Evolutionary conservation across 2,797 vertebrate genomes (phyloP).

Genomic region (Manis pentadactyla): DNA sequence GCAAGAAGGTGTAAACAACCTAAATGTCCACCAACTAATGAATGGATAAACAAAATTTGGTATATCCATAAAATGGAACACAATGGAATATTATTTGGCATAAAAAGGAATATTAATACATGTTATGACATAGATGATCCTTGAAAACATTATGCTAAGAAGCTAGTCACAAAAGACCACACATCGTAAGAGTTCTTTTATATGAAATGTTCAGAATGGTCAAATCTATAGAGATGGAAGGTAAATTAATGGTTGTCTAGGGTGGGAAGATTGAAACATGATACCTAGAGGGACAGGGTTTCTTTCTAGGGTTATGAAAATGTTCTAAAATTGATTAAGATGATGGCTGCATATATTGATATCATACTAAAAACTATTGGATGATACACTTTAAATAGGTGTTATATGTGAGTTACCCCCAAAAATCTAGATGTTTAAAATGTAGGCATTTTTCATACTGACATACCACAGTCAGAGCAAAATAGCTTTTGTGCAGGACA

Average conservation of each 20-base stretch:
- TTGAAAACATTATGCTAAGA: neutral
- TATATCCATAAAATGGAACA: neutral
- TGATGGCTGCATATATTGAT: neutral
- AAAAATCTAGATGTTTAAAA: neutral
- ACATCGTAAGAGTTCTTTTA: neutral
- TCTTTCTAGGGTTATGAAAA: neutral
- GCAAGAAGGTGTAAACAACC: neutral
- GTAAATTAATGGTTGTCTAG: neutral
- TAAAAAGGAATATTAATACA: neutral
- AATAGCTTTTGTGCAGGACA: neutral
- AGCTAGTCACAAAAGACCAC: neutral
- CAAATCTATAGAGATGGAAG: neutral
- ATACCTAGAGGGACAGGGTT: neutral
- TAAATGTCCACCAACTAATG: neutral
- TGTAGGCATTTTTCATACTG: neutral
- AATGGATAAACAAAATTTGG: neutral
- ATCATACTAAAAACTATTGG: neutral
- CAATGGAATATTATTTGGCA: neutral
- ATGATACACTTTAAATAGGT: neutral
- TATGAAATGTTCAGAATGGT: neutral
- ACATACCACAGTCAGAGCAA: neutral
- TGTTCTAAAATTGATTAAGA: neutral
- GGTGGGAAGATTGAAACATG: neutral
- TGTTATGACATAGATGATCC: neutral
- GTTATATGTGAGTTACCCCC: neutral